These are phyloP conservation scores for Melanogrammus aeglefinus DNA, from an alignment of 2,797 vertebrate genomes.

Conservation along the genomic window DNA sequence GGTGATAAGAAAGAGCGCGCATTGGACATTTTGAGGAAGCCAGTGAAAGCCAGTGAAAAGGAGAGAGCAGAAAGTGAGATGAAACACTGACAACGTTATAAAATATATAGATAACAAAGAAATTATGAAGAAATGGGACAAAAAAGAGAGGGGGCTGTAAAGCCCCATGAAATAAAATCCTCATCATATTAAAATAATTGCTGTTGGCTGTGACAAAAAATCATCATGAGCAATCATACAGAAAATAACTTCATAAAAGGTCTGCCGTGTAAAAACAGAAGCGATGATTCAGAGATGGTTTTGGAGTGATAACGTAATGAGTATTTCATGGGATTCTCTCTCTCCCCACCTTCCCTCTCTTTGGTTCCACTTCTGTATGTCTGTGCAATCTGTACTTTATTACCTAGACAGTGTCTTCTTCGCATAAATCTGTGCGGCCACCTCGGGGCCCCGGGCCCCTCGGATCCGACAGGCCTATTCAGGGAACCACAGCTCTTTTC, in stretches of 20 bases:
- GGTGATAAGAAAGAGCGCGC: not conserved
- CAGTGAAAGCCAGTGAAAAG: not conserved
- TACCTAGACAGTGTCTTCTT: not conserved
- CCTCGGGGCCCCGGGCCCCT: not conserved
- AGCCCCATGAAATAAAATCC: not conserved
- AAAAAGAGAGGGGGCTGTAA: not conserved
- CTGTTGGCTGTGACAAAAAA: slow-evolving; percentile 3
- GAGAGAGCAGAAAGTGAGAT: not conserved
- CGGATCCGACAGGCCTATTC: not conserved
- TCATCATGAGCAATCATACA: not conserved
- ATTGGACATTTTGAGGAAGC: not conserved
- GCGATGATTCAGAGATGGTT: slow-evolving; percentile 17
- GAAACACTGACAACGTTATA: not conserved
- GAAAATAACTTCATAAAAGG: slow-evolving; percentile 4
- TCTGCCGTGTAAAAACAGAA: slow-evolving; percentile 11
- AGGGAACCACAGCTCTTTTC: not conserved
- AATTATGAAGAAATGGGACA: too few relatives aligned
- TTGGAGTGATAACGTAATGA: slow-evolving; percentile 35
- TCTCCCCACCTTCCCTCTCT: not conserved
- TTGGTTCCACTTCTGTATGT: slow-evolving; percentile 20
- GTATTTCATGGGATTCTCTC: not conserved
- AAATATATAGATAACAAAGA: not conserved
- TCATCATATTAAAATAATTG: slow-evolving; percentile 11
- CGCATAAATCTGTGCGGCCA: slow-evolving; percentile 15
- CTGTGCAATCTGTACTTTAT: slow-evolving; percentile 45